Evolutionary conservation across 2,797 vertebrate species (phyloP), one percentile per base, ranked within the genome.

Genomic region (Remorina albescens): DNA sequence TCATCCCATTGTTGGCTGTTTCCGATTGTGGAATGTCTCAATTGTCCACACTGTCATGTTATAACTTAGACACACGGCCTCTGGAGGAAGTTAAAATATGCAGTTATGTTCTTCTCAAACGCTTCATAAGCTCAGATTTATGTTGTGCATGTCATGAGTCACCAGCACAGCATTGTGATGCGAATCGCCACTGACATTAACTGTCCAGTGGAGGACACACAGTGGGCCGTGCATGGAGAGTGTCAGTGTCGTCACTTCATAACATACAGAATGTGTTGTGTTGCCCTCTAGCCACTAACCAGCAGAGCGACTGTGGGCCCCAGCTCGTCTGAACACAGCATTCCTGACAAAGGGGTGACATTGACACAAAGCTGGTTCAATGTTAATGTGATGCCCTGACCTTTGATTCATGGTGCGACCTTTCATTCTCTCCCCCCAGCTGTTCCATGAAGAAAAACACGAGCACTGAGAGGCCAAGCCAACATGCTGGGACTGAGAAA

Each of bases 361-460:
- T 60, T 75, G 76, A 78, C 76, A 63, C 66, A 76, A 60, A 71
- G 18, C 46, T 11, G 69, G 79, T 69, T 77, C 71, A 75, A 68
- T 30, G 8, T 67, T 76, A 56, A 80, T 47, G 60, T 56, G 53
- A 78, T 54, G 37, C 21, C 1, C 1, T 56, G 78, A 88, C 66
- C 73, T 83, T 5, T 73, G 81, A 83, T 77, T 18, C 5, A 1
- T 18, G 7, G 41, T 12, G 6, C 19, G 16, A 42, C 68, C 51
- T 49, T 26, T 51, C 78, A 72, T 81, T 85, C 76, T 68, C 80
- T 57, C 55, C 50, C 34, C 58, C 70, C 74, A 85, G 82, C 81
- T 84, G 86, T 57, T 81, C 55, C 72, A 55, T 60, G 5, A 71
- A 62, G 16, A 39, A 54, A 74, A 80, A 85, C 76, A 66, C 0